Evolutionary conservation across 2,797 vertebrate genomes (phyloP).

Genomic region (Gastrophryne carolinensis): DNA sequence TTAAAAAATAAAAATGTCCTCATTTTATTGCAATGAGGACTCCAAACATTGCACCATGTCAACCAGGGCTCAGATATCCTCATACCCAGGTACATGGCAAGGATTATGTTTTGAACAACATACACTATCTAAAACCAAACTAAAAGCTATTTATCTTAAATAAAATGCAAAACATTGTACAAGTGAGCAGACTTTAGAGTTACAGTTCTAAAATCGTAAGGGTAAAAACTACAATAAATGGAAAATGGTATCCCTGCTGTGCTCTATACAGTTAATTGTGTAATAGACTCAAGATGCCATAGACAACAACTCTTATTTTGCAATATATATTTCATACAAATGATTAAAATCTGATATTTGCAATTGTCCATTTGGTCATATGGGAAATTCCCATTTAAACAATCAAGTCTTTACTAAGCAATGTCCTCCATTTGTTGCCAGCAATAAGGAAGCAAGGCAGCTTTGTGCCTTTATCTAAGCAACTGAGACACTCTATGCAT

Average conservation of each 20-base stretch:
- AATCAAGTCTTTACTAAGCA: not conserved
- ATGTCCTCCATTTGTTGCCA: not conserved
- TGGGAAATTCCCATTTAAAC: not conserved
- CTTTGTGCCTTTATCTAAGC: not conserved
- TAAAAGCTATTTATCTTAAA: no score
- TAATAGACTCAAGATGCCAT: not conserved
- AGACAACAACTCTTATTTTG: not conserved
- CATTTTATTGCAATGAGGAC: no score
- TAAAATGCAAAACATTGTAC: no score
- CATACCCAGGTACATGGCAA: no score
- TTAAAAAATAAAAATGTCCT: no score
- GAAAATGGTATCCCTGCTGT: not conserved
- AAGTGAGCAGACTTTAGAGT: no score
- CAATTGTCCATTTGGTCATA: not conserved
- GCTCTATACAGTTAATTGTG: not conserved
- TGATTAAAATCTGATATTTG: not conserved
- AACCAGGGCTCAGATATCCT: no score
- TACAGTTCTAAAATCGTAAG: slow-evolving; percentile 8
- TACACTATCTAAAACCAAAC: no score
- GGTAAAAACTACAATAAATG: slow-evolving; percentile 9
- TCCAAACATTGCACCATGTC: no score
- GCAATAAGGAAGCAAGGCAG: not conserved
- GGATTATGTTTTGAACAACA: no score
- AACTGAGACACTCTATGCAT: not conserved
- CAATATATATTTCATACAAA: not conserved